Conservation (phyloP, 2,888 invertebrate species). For the Tetranychus piercei region DNA sequence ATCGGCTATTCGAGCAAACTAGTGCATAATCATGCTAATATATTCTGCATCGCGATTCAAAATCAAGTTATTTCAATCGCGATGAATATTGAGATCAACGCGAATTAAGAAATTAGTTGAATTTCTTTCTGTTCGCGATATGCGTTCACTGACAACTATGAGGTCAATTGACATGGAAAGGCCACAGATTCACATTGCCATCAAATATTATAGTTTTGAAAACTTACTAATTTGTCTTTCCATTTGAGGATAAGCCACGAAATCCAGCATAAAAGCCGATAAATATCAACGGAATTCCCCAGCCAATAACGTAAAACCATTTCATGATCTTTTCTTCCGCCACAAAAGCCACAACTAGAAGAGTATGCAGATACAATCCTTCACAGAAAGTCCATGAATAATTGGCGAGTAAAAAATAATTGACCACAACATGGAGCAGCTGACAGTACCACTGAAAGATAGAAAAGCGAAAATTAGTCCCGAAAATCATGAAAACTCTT, state of each 20-base stretch:
- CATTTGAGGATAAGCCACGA: not conserved
- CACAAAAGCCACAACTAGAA: conserved; percentile 74
- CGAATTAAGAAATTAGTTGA: too few relatives aligned
- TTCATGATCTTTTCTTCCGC: conserved; percentile 65
- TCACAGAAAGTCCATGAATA: conserved; percentile 95
- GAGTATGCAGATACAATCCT: conserved; percentile 78
- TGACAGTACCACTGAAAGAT: conserved; percentile 51
- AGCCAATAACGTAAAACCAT: conserved; percentile 63
- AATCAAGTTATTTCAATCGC: too few relatives aligned
- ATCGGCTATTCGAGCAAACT: too few relatives aligned
- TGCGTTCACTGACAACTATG: too few relatives aligned
- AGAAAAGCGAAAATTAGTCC: not conserved
- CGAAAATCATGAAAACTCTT: not conserved
- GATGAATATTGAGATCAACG: too few relatives aligned
- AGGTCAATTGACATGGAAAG: not conserved
- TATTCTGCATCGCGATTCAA: too few relatives aligned
- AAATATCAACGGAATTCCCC: conserved; percentile 38
- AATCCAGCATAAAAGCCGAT: conserved; percentile 19
- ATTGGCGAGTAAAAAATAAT: conserved; percentile 73
- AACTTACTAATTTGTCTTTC: not conserved
- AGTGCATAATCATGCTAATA: too few relatives aligned
- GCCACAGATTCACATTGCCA: not conserved
- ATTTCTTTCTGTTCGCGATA: too few relatives aligned
- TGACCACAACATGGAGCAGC: conserved; percentile 56
- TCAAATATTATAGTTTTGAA: not conserved